Percentiles rank a stretch among this genome's conserved stretches.
Conservation (phyloP, 2,888 invertebrate genomes). For the Bursaphelenchus okinawaensis region DNA sequence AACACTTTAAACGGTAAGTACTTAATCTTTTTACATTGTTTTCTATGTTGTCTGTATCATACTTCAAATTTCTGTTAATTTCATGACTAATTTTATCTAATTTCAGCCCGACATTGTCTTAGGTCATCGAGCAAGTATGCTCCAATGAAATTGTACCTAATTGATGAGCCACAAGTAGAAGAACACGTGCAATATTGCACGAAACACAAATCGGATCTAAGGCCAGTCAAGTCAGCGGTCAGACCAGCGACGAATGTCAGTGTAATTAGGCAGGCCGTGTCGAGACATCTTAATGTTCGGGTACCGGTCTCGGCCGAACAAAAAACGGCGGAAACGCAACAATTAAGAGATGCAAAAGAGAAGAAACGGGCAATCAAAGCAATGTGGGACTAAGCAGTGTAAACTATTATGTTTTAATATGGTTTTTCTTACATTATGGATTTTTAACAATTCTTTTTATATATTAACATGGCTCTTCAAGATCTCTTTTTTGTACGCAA, state of each 20-base stretch:
- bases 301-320: slow-evolving; percentile 2
- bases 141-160: background rate
- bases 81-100: background rate
- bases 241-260: slow-evolving; percentile 10
- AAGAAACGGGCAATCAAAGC: background rate
- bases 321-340: background rate
- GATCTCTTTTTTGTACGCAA: no score
- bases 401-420: no score
- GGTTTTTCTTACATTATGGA: no score
- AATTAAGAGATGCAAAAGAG: background rate
- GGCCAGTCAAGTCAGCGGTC: background rate
- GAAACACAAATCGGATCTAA: background rate
- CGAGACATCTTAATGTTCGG: slow-evolving; percentile 4
- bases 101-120: slow-evolving; percentile 7
- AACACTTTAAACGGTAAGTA: background rate
- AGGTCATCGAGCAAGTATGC: background rate
- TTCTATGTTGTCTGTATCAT: background rate
- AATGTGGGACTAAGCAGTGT: background rate
- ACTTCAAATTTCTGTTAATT: background rate
- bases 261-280: background rate
- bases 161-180: background rate
- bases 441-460: no score
- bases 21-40: background rate
- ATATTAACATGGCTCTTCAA: no score
- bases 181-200: background rate